Conservation (phyloP, 2,888 invertebrate genomes). For the Trypoxylon attenuatum region DNA sequence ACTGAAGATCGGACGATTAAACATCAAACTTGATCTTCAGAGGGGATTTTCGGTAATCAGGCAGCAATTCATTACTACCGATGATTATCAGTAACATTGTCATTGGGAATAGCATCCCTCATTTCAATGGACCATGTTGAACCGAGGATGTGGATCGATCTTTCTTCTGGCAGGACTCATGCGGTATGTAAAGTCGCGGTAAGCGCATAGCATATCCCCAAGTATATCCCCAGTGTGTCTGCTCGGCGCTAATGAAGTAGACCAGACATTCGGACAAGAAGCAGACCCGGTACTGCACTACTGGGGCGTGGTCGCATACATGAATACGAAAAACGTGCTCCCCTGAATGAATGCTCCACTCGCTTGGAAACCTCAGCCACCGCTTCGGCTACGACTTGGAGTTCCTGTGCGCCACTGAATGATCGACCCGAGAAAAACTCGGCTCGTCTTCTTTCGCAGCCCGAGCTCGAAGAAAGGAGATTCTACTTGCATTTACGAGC, state of each 20-base stretch:
- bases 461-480: conserved; percentile 3
- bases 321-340: conserved; percentile 64
- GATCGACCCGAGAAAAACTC: conserved; percentile 23
- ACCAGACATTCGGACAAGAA: conserved; percentile 62
- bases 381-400: background rate
- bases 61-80: conserved; percentile 9
- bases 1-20: background rate
- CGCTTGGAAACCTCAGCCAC: conserved; percentile 27
- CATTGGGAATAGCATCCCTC: background rate
- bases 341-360: conserved; percentile 35
- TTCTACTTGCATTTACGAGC: conserved; percentile 28
- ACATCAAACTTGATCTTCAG: background rate
- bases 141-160: conserved; percentile 11
- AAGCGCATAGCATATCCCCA: conserved; percentile 50
- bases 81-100: background rate
- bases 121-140: conserved; percentile 20
- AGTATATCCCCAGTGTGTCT: too few species aligned
- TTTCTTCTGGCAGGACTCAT: conserved; percentile 28
- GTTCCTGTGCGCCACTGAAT: background rate
- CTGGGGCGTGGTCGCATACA: conserved; percentile 68
- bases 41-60: conserved; percentile 10
- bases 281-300: conserved; percentile 56
- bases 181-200: conserved; percentile 50
- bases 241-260: conserved; percentile 64
- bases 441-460: background rate